Base-by-base conservation (phyloP, 2,113 vertebrate genomes). In the Panthera uncia region DNA sequence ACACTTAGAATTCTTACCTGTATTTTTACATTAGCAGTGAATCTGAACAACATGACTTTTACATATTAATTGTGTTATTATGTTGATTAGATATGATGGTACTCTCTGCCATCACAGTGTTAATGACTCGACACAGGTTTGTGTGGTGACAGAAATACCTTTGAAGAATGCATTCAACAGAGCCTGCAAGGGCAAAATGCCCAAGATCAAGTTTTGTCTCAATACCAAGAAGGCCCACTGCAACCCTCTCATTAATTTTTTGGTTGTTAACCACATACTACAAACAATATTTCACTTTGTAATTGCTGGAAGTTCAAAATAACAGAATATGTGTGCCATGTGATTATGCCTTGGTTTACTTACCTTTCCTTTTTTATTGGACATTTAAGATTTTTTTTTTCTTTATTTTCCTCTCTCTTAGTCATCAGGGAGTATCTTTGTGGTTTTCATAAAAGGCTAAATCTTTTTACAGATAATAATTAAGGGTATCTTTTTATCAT, bases 401-500 rank as follows among this genome's bases (percentile, higher is more conserved):
- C 23, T 65, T 25, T 25, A 18, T 66, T 73, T 73, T 16, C 31
- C 8, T 71, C 27, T 5, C 50, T 66, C 25, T 63, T 63, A 84
- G 41, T 82, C 13, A 92, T 7, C 3, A 68, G 50, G 66, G 3
- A 94, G 7, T 29, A 36, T 83, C 29, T 92, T 94, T 79, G 33
- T 66, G 12, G 18, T 94, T 89, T 96, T 86, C 66, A 31, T 95
- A 23, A 92, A 82, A 93, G 50, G 4, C 15, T 71, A 0, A 66
- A 73, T 93, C 12, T 92, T 88, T 83, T 69, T 95, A 80, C n/a
- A 95, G 66, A 55, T 80, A 91, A 89, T 92, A 52, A 92, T 84
- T 66, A 19, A 91, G 36, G 94, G 19, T 50, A 15, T 91, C n/a
- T 95, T 96, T 91, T 74, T 78, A 73, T 84, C 88, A 6, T 85